These are phyloP conservation scores for Notodonta ziczac DNA, from an alignment of 2,888 invertebrate species.

Conservation along the genomic window DNA sequence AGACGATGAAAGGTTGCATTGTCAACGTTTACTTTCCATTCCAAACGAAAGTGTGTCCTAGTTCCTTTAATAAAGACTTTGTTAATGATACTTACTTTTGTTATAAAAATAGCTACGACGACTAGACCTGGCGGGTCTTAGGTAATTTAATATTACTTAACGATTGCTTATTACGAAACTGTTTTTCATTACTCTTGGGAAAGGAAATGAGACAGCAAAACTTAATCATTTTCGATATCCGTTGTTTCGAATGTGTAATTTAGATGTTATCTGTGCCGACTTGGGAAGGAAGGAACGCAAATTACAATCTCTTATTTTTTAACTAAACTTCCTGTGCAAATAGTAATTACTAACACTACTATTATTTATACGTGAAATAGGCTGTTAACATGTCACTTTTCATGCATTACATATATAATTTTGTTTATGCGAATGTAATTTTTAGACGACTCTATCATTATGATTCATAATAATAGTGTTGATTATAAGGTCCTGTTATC, in stretches of 20 bases:
- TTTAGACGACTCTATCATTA: conserved; percentile 2
- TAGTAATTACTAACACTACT: conserved; percentile 2
- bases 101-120: conserved; percentile 50
- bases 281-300: background rate
- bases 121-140: background rate
- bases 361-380: conserved; percentile 1
- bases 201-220: conserved; percentile 7
- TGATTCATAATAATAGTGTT: background rate
- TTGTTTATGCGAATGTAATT: conserved; percentile 1
- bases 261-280: conserved; percentile 6
- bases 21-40: conserved; percentile 71
- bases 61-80: conserved; percentile 62
- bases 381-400: conserved; percentile 3
- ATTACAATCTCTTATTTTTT: background rate
- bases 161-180: conserved; percentile 1
- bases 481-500: background rate
- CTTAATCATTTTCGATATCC: conserved; percentile 7
- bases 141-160: conserved; percentile 24
- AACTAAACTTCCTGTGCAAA: conserved; percentile 7
- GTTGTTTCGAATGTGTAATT: conserved; percentile 5
- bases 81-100: conserved; percentile 56
- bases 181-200: conserved; percentile 1
- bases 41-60: conserved; percentile 73
- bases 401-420: conserved; percentile 1
- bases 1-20: conserved; percentile 53